A percentile compares a stretch with the other conserved stretches of the same genome.
Conservation (phyloP, 2,797 vertebrate genomes). For the Peromyscus melanophrys region DNA sequence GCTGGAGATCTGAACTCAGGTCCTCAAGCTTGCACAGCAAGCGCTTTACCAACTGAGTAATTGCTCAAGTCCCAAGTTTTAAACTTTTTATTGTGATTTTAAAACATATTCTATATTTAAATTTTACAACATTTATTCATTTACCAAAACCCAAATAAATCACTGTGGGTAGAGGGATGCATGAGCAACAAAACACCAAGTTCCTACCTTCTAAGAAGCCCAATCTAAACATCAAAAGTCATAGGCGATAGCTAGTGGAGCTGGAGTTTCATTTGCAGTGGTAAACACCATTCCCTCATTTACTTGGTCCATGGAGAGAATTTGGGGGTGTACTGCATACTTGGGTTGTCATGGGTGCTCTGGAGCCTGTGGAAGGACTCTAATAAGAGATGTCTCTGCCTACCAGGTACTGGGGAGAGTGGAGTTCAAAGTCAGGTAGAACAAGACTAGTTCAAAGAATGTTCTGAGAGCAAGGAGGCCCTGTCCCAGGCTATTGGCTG, state of each 20-base stretch:
- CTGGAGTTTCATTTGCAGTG: background rate
- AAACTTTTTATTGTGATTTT: background rate
- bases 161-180: too few species aligned
- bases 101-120: background rate
- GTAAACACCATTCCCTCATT: background rate
- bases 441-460: background rate
- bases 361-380: background rate
- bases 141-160: background rate
- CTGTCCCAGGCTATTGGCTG: accelerated
- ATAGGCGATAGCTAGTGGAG: background rate
- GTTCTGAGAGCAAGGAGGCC: background rate
- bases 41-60: background rate
- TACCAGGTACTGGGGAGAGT: background rate
- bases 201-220: background rate
- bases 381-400: background rate
- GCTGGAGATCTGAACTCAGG: background rate
- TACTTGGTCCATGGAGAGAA: accelerated
- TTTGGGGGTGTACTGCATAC: accelerated
- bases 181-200: background rate
- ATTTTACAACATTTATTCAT: background rate
- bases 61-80: background rate
- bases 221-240: background rate
- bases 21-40: background rate
- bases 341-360: background rate
- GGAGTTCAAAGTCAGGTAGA: background rate